Evolutionary conservation across 2,797 vertebrate genomes (phyloP), one percentile per base, ranked within the genome.

Genomic region (Amblyopsis hoosieri): DNA sequence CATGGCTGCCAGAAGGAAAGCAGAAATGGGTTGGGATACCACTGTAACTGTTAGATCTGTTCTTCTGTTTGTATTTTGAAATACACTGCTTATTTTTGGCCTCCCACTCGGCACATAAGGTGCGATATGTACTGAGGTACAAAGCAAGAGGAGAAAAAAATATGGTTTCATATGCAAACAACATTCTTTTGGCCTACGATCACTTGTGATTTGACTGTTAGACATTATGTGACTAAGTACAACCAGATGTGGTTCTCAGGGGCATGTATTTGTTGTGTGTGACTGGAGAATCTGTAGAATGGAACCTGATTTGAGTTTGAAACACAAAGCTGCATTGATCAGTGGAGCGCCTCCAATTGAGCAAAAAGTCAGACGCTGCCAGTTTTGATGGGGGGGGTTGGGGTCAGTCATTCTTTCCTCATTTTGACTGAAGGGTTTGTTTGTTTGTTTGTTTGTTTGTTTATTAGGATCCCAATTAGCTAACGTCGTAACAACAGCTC

Each of bases 1-100:
- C 75, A 87, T 69, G 61, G 65, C 55, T 64, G 57, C 62, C 14
- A 12, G 54, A 52, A 77, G 37, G 69, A 74, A 74, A 79, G 74
- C 64, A 68, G 31, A 59, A 54, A 23, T 29, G 56, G 65, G 53
- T 65, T 65, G 67, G 23, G 59, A 77, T 74, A 65, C 57, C 12
- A 59, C 33, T 2, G 53, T 48, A 50, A 54, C 4, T 5, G 33
- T 33, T 55, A 14, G 4, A 48, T 14, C n/a, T 12, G 12, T 12
- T 48, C 47, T 48, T 12, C 47, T 12, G 4, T 29, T 31, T n/a
- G 50, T 54, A 11, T 29, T 53, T 54, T 54, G 8, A 52, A 19
- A 9, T 10, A 42, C 37, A 42, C 2, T 23, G 37, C 6, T 7
- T 42, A 42, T 42, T 42, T 42, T 42, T 42, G 37, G 37, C 37